Evolutionary conservation across 2,888 invertebrate species (phyloP), one percentile per base, ranked within the genome.

Genomic region (Ernsta delagoae): DNA sequence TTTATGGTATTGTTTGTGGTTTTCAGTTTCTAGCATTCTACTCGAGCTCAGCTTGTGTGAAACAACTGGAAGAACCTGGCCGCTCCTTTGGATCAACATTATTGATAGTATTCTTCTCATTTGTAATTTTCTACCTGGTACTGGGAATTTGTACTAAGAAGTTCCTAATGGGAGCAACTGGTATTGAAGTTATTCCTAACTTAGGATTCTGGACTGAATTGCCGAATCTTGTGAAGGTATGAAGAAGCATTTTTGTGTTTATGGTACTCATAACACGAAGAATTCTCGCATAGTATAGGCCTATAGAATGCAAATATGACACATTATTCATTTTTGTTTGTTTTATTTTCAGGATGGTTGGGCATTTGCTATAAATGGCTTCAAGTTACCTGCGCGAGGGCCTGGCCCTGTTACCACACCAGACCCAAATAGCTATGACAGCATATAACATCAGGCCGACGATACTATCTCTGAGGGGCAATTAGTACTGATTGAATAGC

Each of bases 121-220:
- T 93, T 66, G 78, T 92, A 2, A 85, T 94, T 43, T 84, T 95
- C 71, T 97, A 97, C 81, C 93, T 96, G 34, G 86, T 95, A 70
- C 94, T 95, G 54, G 97, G 97, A 64, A 94, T 95, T 62, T 83
- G 95, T 57, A 93, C 95, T 1, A 94, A 96, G 81, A 95, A 95
- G 80, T 95, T 95, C 80, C 85, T 96, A 53, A 94, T 96, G 84
- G 96, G 96, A 39, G 96, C 96, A 0, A 94, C 95, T 54, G 97
- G 97, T 0, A 85, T 94, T 70, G 97, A 97, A 88, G 93, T 96
- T 77, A 93, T 97, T 76, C 97, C 97, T 0, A 96, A 97, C 84
- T 88, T 96, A 70, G 94, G 94, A 66, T 97, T 97, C 84, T 97
- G 97, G 97, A 87, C 87, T 7, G 95, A 95, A 70, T 84, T 97